Percentiles rank a stretch among this genome's conserved stretches.
phyloP scores from a whole-genome alignment of 2,113 vertebrate species.

The Oncorhynchus gorbuscha region DNA sequence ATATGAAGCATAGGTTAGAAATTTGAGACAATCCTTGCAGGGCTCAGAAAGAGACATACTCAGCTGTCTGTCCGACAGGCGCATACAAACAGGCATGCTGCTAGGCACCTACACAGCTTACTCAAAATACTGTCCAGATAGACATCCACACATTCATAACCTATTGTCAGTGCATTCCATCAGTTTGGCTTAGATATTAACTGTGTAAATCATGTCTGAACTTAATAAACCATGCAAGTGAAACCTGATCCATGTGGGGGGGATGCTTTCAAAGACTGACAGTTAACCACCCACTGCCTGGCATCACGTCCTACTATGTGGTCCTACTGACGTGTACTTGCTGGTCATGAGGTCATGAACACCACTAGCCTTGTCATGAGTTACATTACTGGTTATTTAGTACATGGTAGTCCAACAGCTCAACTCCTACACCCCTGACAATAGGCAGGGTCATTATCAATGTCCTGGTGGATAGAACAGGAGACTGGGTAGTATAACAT shows the following conservation, averaged over 20 bases:
- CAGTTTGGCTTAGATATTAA: neutral
- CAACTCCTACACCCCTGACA: neutral
- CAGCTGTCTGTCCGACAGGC: constrained; percentile 1
- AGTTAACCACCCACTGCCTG: neutral
- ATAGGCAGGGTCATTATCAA: neutral
- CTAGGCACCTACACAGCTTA: too few relatives aligned
- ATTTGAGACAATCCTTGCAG: neutral
- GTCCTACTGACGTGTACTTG: neutral
- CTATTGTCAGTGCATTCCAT: constrained; percentile 2
- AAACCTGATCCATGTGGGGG: too few relatives aligned
- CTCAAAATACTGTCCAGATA: too few relatives aligned
- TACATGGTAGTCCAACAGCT: neutral
- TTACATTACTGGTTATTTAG: neutral
- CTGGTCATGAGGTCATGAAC: neutral
- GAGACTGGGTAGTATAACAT: neutral
- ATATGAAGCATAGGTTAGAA: constrained; percentile 1
- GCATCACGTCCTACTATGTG: neutral
- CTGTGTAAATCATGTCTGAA: neutral
- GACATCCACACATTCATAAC: neutral
- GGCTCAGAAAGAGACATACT: constrained; percentile 20
- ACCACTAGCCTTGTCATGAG: neutral
- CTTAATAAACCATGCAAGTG: neutral
- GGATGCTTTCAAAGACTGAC: too few relatives aligned
- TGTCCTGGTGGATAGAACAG: neutral
- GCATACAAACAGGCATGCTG: too few relatives aligned